These are phyloP conservation scores for Gasteruption jaculator DNA, from an alignment of 2,888 invertebrate genomes.

Conservation along the genomic window DNA sequence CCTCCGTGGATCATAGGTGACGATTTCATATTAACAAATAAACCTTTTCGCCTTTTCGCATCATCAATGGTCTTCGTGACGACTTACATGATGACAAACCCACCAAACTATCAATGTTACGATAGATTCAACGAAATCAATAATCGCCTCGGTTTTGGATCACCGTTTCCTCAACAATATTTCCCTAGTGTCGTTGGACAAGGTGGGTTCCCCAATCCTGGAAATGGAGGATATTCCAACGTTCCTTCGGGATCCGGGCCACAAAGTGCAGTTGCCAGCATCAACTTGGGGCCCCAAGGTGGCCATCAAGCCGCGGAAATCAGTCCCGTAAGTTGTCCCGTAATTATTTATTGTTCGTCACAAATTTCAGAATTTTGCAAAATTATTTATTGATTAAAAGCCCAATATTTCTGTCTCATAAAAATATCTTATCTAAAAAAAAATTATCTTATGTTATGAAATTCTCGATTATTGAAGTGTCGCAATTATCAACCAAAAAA, in stretches of 20 bases:
- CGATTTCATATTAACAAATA: slow-evolving; percentile 15
- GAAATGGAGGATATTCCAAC: too few relatives aligned
- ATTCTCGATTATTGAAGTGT: too few relatives aligned
- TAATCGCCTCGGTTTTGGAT: slow-evolving; percentile 19
- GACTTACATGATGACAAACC: too few relatives aligned
- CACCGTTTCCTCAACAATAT: slow-evolving; percentile 13
- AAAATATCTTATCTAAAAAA: slow-evolving; percentile 3
- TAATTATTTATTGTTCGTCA: too few relatives aligned
- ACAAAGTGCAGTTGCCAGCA: slow-evolving; percentile 26
- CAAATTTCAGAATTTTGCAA: background rate
- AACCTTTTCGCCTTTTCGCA: too few relatives aligned
- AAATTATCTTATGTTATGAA: too few relatives aligned
- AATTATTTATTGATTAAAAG: background rate
- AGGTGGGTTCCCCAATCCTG: slow-evolving; percentile 3
- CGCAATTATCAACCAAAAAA: too few relatives aligned
- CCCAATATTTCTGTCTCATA: background rate
- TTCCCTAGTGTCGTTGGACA: slow-evolving; percentile 12
- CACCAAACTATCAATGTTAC: too few relatives aligned
- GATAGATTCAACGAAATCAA: too few relatives aligned
- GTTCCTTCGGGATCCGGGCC: slow-evolving; percentile 14
- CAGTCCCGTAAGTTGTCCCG: slow-evolving; percentile 35
- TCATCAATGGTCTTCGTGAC: too few relatives aligned
- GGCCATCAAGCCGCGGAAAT: slow-evolving; percentile 34
- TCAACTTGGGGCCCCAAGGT: slow-evolving; percentile 35
- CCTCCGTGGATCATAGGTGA: slow-evolving; percentile 24